phyloP scores from a whole-genome alignment of 2,113 vertebrate genomes.

The Caloenas nicobarica region DNA sequence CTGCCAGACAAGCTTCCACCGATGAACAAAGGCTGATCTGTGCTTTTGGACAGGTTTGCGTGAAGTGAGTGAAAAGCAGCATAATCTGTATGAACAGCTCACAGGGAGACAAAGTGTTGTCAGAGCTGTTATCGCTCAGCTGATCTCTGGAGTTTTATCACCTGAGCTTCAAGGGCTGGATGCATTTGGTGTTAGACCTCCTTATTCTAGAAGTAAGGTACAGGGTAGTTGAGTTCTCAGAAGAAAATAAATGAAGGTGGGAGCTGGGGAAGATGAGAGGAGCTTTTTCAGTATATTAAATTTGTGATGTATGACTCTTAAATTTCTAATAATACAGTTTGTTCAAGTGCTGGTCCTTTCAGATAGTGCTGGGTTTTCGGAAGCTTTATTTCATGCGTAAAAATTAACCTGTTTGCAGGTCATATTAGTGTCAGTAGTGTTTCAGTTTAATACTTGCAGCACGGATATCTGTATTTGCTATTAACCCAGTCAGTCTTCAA shows the following conservation, averaged over 20 bases:
- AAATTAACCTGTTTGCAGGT: neutral
- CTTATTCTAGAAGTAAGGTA: neutral
- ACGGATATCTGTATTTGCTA: neutral
- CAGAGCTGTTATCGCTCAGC: neutral
- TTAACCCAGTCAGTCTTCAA: neutral
- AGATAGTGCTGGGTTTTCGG: neutral
- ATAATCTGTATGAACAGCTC: neutral
- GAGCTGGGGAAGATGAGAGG: neutral
- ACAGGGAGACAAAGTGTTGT: neutral
- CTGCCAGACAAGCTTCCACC: neutral
- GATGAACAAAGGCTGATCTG: neutral
- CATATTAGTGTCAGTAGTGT: neutral
- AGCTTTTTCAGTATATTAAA: neutral
- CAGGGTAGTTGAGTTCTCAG: neutral
- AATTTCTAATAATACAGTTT: neutral
- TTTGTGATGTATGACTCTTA: neutral
- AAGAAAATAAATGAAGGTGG: neutral
- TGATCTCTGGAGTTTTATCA: neutral
- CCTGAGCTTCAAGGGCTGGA: neutral
- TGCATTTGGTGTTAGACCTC: neutral
- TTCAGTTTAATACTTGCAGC: neutral
- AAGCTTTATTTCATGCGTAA: neutral
- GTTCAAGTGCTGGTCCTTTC: neutral
- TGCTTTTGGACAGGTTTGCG: neutral
- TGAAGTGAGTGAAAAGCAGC: constrained; percentile 10